Evolutionary conservation across 2,113 vertebrate species (phyloP), one percentile per base, ranked within the genome.

Genomic region (Polypterus senegalus): DNA sequence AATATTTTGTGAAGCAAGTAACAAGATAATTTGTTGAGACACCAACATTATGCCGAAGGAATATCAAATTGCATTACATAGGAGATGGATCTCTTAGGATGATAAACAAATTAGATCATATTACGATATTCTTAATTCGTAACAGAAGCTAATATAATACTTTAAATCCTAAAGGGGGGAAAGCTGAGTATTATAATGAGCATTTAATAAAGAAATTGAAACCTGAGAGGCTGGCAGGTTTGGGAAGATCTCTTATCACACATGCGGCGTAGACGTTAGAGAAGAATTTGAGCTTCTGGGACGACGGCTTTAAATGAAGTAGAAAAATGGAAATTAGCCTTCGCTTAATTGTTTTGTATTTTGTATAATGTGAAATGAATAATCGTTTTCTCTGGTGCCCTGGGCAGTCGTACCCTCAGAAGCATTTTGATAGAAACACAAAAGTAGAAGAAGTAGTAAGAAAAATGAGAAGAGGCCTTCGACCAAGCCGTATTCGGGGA

Each of bases 141-240:
- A 52, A 27, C 43, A 43, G 3, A 52, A 51, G 60, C 27, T 44
- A 48, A 61, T 61, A 48, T 45, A 45, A 61, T 61, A 57, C 8
- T 43, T 5, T 57, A 57, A 45, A 7, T 45, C 56, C 49, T 9
- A 46, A 49, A 49, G 49, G 43, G 49, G 7, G 11, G 27, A 46
- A 53, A 43, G 54, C 11, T 10, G 54, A 61, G 43, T 8, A 27
- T 51, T 7, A 49, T 61, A 49, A 61, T 61, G n/a, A 51, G 43
- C 49, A 51, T 61, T 61, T 61, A 61, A 49, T 52, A 48, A 49
- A 51, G 27, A 52, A 61, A 61, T 52, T 61, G 60, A 61, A 61
- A 61, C 46, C 8, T 48, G 49, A 51, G n/a, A 53, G 8, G 49
- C 7, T 49, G 7, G 6, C 9, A 3, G 9, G 44, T 49, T 51